Base-by-base conservation (phyloP, 2,797 vertebrate genomes). In the Danio tinwini region DNA sequence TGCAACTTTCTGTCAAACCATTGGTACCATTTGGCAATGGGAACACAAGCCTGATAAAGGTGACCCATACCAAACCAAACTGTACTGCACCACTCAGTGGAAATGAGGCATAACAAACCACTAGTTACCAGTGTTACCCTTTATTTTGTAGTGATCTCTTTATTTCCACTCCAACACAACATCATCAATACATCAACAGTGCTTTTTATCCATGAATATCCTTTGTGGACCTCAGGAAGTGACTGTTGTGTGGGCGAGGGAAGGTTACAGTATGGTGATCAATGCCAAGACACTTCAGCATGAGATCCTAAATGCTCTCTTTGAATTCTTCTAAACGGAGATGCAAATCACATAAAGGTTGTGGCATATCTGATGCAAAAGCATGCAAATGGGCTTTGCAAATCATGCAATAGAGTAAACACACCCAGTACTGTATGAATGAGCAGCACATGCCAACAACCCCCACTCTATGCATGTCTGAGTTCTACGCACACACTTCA, bases 361-460 rank as follows among this genome's bases (percentile, higher is more conserved):
- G 74, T 68, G 78, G 65, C 58, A 67, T 82, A 84, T 80, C 76
- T 40, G 80, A 85, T 84, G 80, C 56, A 80, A 77, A 81, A 40
- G 11, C 11, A 83, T 86, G 83, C 82, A 84, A 86, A 83, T 74
- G 44, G 12, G 21, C 8, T 37, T 67, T 13, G 39, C 11, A 84
- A 63, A 65, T 61, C 80, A 76, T 7, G 74, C 63, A 76, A 37
- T 6, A 61, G 17, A 47, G 16, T n/a, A 53, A 75, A 58, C 58
- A 77, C 63, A 76, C 67, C 49, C 45, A 47, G 59, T 6, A 70
- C 52, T 49, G 59, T 62, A 7, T 44, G 52, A 69, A 67, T 40
- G 47, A 13, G 62, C 45, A 17, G 55, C 45, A 50, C 74, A 73
- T 53, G 59, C 76, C 67, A 70, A 62, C 29, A 42, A 63, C 47